Percentiles rank a stretch among this genome's conserved stretches.
These are phyloP conservation scores for Macaria notata DNA, from an alignment of 2,888 invertebrate genomes.

Conservation along the genomic window DNA sequence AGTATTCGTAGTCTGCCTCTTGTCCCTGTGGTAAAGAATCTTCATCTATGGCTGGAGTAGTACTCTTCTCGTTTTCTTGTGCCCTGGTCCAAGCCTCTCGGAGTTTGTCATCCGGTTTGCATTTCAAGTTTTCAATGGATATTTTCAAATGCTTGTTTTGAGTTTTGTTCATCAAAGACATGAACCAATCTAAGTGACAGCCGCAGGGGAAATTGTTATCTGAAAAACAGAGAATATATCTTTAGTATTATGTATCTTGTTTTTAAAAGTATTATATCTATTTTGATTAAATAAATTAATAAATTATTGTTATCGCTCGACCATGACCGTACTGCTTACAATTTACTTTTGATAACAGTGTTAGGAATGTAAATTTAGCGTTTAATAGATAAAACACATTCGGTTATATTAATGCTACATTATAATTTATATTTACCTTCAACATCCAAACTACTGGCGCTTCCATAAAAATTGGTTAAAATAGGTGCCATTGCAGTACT, in stretches of 20 bases:
- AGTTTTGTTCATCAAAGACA: slow-evolving; percentile 61
- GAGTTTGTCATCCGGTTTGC: slow-evolving; percentile 54
- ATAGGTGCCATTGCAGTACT: slow-evolving; percentile 60
- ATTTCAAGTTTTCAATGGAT: slow-evolving; percentile 66
- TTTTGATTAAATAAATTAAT: no score
- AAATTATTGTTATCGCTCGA: no score
- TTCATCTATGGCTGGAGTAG: slow-evolving; percentile 43
- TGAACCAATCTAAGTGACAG: slow-evolving; percentile 69
- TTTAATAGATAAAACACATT: no score
- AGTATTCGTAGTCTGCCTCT: slow-evolving; percentile 65
- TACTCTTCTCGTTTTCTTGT: slow-evolving; percentile 50
- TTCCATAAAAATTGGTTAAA: slow-evolving; percentile 57
- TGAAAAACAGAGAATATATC: slow-evolving; percentile 48
- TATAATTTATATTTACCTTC: slow-evolving; percentile 51
- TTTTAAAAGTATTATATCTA: not conserved
- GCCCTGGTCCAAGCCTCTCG: slow-evolving; percentile 57
- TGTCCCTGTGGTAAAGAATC: slow-evolving; percentile 39
- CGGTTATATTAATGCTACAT: no score
- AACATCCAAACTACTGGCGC: slow-evolving; percentile 56
- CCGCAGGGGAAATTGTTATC: slow-evolving; percentile 69
- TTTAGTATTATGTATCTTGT: no score
- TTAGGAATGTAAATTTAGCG: no score
- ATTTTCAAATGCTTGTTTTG: slow-evolving; percentile 54
- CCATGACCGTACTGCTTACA: no score
- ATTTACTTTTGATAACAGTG: no score